Evolutionary conservation across 2,797 vertebrate species (phyloP).

Genomic region (Arremon brunneinucha): DNA sequence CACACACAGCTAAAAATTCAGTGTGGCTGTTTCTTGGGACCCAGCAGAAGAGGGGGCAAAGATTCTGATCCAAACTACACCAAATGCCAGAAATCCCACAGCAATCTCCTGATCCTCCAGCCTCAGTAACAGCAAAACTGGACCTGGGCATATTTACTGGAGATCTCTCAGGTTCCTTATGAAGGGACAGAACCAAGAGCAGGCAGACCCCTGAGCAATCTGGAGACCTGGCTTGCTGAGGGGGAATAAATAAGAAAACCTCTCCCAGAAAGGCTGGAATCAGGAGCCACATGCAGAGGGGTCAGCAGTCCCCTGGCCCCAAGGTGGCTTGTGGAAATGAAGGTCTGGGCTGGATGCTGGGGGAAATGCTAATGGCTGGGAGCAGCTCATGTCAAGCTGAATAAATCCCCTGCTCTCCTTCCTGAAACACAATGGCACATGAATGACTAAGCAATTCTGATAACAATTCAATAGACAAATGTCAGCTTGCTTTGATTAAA

Average conservation of each 20-base stretch:
- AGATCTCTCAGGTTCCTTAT: background rate
- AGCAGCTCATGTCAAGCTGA: constrained; percentile 16
- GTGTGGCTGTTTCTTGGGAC: background rate
- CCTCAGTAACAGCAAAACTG: background rate
- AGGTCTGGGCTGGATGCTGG: constrained; percentile 38
- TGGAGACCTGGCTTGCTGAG: background rate
- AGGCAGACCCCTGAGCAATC: background rate
- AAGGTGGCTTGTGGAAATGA: constrained; percentile 46
- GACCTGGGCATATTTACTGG: background rate
- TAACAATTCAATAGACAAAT: constrained; percentile 67
- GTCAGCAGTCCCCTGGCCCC: constrained; percentile 39
- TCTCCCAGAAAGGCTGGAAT: background rate
- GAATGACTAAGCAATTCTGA: constrained; percentile 61
- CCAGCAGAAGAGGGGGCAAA: background rate
- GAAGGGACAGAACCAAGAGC: background rate
- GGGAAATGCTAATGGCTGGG: constrained; percentile 47
- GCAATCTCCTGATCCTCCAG: background rate
- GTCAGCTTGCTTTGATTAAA: constrained; percentile 60
- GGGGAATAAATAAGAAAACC: background rate
- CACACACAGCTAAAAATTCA: background rate
- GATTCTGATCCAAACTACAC: background rate
- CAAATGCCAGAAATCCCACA: background rate
- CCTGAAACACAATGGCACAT: constrained; percentile 52
- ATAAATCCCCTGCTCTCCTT: constrained; percentile 22
- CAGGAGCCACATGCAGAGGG: background rate